Percentiles rank a stretch among this genome's conserved stretches.
phyloP scores from a whole-genome alignment of 2,888 invertebrate species.

The Metopia argyrocephala region DNA sequence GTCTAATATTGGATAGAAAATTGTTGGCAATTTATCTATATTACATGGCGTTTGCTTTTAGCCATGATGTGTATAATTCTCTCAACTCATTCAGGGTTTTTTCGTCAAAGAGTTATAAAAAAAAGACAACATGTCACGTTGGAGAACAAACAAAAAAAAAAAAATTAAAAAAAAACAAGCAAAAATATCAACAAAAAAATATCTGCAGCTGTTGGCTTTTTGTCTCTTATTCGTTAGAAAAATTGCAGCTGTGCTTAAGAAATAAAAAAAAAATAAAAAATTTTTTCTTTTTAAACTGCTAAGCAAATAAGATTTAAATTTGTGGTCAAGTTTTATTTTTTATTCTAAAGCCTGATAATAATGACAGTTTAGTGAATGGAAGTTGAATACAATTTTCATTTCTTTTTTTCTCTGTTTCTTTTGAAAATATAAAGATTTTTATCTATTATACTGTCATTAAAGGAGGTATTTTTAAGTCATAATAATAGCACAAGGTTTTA shows the following conservation, averaged over 20 bases:
- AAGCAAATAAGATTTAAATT: slow-evolving; percentile 33
- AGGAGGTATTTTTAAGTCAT: slow-evolving; percentile 27
- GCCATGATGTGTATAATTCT: slow-evolving; percentile 51
- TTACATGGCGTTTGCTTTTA: slow-evolving; percentile 59
- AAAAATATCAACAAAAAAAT: slow-evolving; percentile 16
- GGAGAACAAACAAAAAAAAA: slow-evolving; percentile 11
- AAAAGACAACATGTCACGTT: slow-evolving; percentile 59
- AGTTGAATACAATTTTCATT: slow-evolving; percentile 27
- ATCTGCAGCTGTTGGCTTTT: slow-evolving; percentile 52
- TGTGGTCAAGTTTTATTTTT: slow-evolving; percentile 56
- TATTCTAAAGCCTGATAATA: slow-evolving; percentile 27
- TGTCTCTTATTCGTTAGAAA: slow-evolving; percentile 47
- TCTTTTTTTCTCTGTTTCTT: background rate
- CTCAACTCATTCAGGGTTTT: background rate
- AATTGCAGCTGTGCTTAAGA: slow-evolving; percentile 57
- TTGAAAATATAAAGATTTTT: slow-evolving; percentile 31
- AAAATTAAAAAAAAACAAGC: background rate
- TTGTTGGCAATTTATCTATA: slow-evolving; percentile 61
- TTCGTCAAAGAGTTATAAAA: slow-evolving; percentile 31
- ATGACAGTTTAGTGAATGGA: slow-evolving; percentile 60
- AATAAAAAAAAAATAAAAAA: slow-evolving; percentile 12
- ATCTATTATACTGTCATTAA: slow-evolving; percentile 11
- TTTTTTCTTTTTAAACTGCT: background rate
- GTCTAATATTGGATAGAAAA: slow-evolving; percentile 55
- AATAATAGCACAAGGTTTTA: no score